A percentile compares a stretch with the other conserved stretches of the same genome.
These are phyloP conservation scores for Beaufortia kweichowensis DNA, from an alignment of 2,113 vertebrate genomes.

Conservation along the genomic window DNA sequence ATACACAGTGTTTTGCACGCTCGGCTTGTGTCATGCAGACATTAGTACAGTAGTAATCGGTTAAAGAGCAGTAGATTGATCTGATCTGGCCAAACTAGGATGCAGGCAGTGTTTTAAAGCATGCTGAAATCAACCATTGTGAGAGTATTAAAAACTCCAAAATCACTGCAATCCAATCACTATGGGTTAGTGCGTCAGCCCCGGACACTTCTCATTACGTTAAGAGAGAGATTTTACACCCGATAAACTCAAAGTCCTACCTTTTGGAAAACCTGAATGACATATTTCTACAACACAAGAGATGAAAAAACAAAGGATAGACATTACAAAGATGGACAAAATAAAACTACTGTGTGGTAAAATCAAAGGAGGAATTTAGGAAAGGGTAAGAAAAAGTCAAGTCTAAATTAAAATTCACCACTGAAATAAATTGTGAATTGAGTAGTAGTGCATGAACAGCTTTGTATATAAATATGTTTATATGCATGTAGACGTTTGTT, in stretches of 20 bases:
- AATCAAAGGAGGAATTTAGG: slow-evolving; percentile 8
- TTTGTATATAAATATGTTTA: not conserved
- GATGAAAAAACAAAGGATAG: slow-evolving; percentile 78
- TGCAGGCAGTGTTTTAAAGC: slow-evolving; percentile 53
- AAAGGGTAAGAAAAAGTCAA: not conserved
- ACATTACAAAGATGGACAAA: slow-evolving; percentile 48
- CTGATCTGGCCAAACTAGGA: slow-evolving; percentile 53
- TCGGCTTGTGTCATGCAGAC: slow-evolving; percentile 45
- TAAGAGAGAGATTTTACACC: slow-evolving; percentile 60
- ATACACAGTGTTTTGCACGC: slow-evolving; percentile 22
- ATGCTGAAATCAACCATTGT: slow-evolving; percentile 52
- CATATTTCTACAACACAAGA: slow-evolving; percentile 99
- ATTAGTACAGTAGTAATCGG: slow-evolving; percentile 49
- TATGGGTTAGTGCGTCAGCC: slow-evolving; percentile 49
- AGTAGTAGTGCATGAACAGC: not conserved
- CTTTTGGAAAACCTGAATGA: slow-evolving; percentile 99
- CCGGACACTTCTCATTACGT: slow-evolving; percentile 69
- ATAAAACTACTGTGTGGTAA: slow-evolving; percentile 25
- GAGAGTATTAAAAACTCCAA: slow-evolving; percentile 38
- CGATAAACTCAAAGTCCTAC: slow-evolving; percentile 89
- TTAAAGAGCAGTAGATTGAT: slow-evolving; percentile 51
- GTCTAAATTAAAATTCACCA: not conserved
- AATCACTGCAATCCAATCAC: slow-evolving; percentile 52
- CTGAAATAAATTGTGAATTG: not conserved
- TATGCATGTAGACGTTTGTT: slow-evolving; percentile 44